phyloP scores from a whole-genome alignment of 2,797 vertebrate species.

The Silurus lanzhouensis region DNA sequence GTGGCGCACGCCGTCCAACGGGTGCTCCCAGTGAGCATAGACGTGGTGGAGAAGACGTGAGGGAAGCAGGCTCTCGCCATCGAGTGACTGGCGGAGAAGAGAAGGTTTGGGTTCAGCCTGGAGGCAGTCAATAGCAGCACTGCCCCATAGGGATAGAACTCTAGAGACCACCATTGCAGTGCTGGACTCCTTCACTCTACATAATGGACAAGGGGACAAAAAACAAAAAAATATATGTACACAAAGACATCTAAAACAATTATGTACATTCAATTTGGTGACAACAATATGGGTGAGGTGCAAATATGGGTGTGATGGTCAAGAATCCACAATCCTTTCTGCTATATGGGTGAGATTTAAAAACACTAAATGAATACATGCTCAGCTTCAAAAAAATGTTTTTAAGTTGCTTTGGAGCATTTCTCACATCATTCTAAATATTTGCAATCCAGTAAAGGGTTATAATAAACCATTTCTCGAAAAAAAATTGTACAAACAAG shows the following conservation, averaged over 20 bases:
- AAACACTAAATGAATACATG: not conserved
- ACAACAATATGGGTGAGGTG: not conserved
- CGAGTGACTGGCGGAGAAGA: slow-evolving; percentile 71
- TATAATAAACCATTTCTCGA: no score
- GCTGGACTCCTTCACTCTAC: slow-evolving; percentile 87
- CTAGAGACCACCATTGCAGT: slow-evolving; percentile 86
- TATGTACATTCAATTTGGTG: not conserved
- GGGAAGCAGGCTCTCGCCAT: slow-evolving; percentile 74
- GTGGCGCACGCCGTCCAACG: slow-evolving; percentile 89
- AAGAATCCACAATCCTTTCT: not conserved
- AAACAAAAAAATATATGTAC: not conserved
- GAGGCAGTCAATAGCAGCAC: slow-evolving; percentile 79
- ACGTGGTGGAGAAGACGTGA: slow-evolving; percentile 84
- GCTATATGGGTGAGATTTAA: not conserved
- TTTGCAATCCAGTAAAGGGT: no score
- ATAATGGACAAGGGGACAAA: slow-evolving; percentile 24
- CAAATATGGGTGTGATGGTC: not conserved
- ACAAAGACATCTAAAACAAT: not conserved
- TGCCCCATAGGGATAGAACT: slow-evolving; percentile 87
- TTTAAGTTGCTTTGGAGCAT: no score
- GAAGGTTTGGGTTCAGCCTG: slow-evolving; percentile 65
- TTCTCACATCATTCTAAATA: no score
- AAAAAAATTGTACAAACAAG: no score
- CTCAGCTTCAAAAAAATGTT: not conserved
- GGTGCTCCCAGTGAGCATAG: slow-evolving; percentile 95